Evolutionary conservation across 2,113 vertebrate species (phyloP).

Genomic region (Elephantulus edwardii): DNA sequence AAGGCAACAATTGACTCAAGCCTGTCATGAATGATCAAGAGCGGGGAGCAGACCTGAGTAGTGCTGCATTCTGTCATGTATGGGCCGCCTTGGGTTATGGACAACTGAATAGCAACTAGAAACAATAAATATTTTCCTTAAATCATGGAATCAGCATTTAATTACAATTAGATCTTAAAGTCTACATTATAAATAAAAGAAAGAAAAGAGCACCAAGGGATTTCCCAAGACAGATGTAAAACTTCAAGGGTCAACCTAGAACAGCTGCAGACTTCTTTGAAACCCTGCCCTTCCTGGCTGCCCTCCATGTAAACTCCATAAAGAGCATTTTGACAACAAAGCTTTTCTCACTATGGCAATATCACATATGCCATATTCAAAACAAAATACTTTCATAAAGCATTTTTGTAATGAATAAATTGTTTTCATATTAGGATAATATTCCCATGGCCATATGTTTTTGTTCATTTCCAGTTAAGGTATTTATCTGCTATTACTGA

Average conservation of each 20-base stretch:
- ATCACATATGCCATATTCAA: neutral
- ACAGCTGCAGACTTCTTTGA: neutral
- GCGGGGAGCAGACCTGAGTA: neutral
- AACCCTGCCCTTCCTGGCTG: neutral
- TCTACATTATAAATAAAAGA: neutral
- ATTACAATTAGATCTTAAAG: conserved; percentile 1
- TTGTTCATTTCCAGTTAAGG: neutral
- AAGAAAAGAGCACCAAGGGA: neutral
- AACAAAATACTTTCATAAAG: neutral
- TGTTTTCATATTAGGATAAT: neutral
- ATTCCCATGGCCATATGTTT: neutral
- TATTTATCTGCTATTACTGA: neutral
- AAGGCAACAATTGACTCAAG: neutral
- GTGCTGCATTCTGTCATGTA: neutral
- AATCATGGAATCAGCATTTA: neutral
- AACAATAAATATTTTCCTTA: neutral
- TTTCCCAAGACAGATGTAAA: neutral
- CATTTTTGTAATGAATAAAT: neutral
- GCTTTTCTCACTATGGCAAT: neutral
- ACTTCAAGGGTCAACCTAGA: neutral
- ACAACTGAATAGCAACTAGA: too few species aligned
- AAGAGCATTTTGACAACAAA: neutral
- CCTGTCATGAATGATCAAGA: neutral
- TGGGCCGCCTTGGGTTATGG: too few species aligned
- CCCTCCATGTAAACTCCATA: neutral